Conservation (phyloP, 2,797 vertebrate species). For the Ciconia nigra region DNA sequence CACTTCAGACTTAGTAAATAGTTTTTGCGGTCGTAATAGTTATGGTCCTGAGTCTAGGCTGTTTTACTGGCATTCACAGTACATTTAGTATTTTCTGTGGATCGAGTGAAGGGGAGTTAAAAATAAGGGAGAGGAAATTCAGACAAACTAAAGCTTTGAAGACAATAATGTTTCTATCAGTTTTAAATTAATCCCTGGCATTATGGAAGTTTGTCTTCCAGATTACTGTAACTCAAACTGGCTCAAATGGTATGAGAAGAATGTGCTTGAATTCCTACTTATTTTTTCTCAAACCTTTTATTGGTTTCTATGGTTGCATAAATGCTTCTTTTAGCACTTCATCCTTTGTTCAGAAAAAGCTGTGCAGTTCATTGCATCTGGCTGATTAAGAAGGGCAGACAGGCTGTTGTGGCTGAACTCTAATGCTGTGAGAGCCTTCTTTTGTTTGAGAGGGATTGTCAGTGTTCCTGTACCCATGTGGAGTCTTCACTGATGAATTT, state of each 20-base stretch:
- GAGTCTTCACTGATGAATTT: neutral
- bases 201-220: neutral
- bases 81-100: neutral
- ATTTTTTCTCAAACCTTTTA: neutral
- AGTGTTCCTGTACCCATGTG: neutral
- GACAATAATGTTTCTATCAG: neutral
- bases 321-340: neutral
- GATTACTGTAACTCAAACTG: neutral
- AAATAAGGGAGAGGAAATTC: neutral
- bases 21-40: neutral
- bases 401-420: neutral
- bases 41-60: neutral
- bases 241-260: neutral
- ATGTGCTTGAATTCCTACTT: neutral
- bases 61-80: neutral
- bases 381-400: neutral
- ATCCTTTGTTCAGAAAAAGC: neutral
- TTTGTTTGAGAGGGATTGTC: neutral
- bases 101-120: neutral
- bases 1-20: neutral
- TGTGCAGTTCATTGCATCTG: neutral
- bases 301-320: neutral
- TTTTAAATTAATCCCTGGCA: neutral
- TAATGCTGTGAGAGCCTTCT: neutral
- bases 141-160: neutral